phyloP scores from a whole-genome alignment of 2,113 vertebrate genomes.

The Orthonyx spaldingii region DNA sequence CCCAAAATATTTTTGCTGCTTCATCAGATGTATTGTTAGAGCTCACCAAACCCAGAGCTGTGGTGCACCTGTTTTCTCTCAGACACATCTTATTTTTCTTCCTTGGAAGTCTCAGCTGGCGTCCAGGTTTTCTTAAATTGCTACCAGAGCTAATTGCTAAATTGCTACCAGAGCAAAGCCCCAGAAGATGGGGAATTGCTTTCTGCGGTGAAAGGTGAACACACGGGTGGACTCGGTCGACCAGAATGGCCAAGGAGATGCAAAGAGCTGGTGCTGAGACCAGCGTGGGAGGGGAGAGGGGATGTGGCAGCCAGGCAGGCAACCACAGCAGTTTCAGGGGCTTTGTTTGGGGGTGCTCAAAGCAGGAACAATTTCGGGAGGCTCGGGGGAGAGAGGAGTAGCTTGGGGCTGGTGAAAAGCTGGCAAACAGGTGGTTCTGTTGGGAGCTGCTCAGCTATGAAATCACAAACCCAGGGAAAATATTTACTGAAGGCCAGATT shows the following conservation, averaged over 20 bases:
- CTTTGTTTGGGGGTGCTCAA: not conserved
- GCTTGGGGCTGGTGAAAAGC: not conserved
- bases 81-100: constrained; percentile 68
- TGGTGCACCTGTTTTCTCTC: constrained; percentile 65
- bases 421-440: not conserved
- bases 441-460: not conserved
- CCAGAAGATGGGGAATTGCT: not conserved
- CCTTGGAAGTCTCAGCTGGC: constrained; percentile 50
- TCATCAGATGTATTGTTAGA: constrained; percentile 45
- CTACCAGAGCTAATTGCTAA: constrained; percentile 63
- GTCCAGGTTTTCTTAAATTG: constrained; percentile 51
- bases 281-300: not conserved
- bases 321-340: not conserved
- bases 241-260: not conserved
- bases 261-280: not conserved
- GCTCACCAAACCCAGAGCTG: constrained; percentile 23
- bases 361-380: not conserved
- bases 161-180: constrained; percentile 47
- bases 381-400: not conserved
- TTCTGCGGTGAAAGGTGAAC: not conserved
- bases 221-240: not conserved
- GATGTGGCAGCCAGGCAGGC: not conserved
- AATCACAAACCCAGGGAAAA: not conserved
- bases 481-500: not conserved
- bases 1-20: constrained; percentile 47